These are phyloP conservation scores for Monochamus alternatus DNA, from an alignment of 2,888 invertebrate species.

Conservation along the genomic window DNA sequence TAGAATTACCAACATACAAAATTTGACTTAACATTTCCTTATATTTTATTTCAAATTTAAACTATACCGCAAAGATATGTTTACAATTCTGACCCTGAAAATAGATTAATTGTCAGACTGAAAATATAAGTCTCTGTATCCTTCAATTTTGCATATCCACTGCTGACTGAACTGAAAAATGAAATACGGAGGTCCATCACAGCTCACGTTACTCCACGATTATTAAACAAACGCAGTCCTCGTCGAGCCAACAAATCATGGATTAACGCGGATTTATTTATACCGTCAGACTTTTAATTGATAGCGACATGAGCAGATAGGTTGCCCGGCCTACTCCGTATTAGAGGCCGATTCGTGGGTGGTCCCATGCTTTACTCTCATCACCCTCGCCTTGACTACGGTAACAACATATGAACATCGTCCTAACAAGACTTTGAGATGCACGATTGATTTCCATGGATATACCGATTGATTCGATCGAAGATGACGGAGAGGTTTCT, in stretches of 20 bases:
- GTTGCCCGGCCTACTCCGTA: slow-evolving; percentile 52
- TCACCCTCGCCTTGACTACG: slow-evolving; percentile 62
- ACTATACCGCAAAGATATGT: no score
- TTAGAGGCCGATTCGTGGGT: slow-evolving; percentile 61
- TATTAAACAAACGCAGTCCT: slow-evolving; percentile 20
- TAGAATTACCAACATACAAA: no score
- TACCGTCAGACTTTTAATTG: slow-evolving; percentile 48
- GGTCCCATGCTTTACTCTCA: slow-evolving; percentile 59
- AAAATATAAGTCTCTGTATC: no score
- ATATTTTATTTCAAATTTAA: no score
- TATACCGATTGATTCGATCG: slow-evolving; percentile 51
- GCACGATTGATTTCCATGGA: slow-evolving; percentile 63
- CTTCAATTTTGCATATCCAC: slow-evolving; percentile 4
- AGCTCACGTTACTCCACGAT: slow-evolving; percentile 22
- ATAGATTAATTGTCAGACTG: no score
- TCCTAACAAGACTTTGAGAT: slow-evolving; percentile 62
- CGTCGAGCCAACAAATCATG: slow-evolving; percentile 28
- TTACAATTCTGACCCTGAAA: no score
- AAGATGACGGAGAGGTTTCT: slow-evolving; percentile 50
- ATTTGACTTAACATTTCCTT: no score
- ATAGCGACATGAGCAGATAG: slow-evolving; percentile 49
- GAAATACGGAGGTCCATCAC: neutral
- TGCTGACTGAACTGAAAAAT: no score
- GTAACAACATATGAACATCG: slow-evolving; percentile 64
- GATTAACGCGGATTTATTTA: slow-evolving; percentile 44